These are phyloP conservation scores for Hydrophis major DNA, from an alignment of 2,797 vertebrate genomes.

Conservation along the genomic window DNA sequence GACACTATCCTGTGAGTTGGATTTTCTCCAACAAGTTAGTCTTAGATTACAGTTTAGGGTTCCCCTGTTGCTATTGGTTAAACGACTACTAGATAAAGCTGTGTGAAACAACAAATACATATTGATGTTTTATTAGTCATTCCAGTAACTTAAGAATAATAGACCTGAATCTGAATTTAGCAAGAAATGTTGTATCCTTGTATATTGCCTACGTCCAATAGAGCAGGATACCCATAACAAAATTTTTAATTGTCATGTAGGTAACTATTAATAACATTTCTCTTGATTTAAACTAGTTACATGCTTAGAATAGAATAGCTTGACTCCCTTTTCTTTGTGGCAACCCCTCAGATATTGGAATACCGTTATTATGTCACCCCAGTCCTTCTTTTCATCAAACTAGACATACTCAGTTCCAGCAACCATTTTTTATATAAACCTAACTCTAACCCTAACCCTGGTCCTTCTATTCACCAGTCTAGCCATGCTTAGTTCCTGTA, in stretches of 20 bases:
- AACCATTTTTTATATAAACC: too few species aligned
- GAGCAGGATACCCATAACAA: neutral
- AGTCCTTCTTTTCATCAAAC: too few species aligned
- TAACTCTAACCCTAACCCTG: too few species aligned
- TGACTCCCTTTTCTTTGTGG: too few species aligned
- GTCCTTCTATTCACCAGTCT: too few species aligned
- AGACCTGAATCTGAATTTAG: neutral
- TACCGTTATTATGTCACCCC: too few species aligned
- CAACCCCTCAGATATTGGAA: too few species aligned
- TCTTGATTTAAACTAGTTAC: neutral
- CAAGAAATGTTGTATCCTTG: neutral
- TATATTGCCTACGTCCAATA: neutral
- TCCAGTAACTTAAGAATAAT: neutral
- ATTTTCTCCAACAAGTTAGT: constrained; percentile 27
- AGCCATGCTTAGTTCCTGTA: too few species aligned
- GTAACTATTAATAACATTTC: neutral
- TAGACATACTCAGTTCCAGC: too few species aligned
- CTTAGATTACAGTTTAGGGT: neutral
- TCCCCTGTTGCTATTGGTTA: neutral
- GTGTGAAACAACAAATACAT: neutral
- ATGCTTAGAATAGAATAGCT: too few species aligned
- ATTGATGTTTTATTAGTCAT: neutral
- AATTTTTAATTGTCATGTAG: neutral
- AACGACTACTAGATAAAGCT: neutral
- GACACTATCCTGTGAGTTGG: neutral